Conservation (phyloP, 1,140 invertebrate species). For the Hylaeus volcanicus region DNA sequence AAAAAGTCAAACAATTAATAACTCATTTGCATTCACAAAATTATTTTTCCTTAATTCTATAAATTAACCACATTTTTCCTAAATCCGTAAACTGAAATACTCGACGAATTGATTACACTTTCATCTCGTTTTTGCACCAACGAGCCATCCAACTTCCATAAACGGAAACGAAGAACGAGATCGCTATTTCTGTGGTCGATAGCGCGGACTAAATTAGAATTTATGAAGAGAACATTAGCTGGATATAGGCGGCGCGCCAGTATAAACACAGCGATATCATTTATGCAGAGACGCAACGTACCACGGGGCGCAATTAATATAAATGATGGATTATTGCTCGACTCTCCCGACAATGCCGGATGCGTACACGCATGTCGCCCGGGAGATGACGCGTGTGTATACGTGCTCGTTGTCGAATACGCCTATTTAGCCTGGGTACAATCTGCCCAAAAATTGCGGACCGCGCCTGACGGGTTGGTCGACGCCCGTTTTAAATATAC, state of each 20-base stretch:
- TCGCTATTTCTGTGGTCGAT: conserved; percentile 61
- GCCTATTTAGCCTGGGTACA: conserved; percentile 33
- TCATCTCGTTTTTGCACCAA: too few relatives aligned
- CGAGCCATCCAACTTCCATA: too few relatives aligned
- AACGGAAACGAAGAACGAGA: neutral
- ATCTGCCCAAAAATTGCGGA: conserved; percentile 38
- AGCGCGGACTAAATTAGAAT: conserved; percentile 77
- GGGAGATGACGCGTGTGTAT: conserved; percentile 33
- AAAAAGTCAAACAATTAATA: too few relatives aligned
- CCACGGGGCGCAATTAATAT: conserved; percentile 76
- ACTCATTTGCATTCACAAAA: too few relatives aligned
- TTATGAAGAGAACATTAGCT: conserved; percentile 71
- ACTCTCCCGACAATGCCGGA: conserved; percentile 61
- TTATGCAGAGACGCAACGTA: conserved; percentile 68
- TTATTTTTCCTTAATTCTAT: too few relatives aligned
- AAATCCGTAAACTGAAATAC: too few relatives aligned
- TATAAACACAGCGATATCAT: conserved; percentile 73
- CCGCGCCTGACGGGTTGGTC: neutral
- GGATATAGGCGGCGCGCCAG: conserved; percentile 49
- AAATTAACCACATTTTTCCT: too few relatives aligned
- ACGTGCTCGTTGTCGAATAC: conserved; percentile 16
- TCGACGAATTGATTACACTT: too few relatives aligned
- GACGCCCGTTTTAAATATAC: conserved; percentile 21
- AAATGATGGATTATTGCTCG: conserved; percentile 75
- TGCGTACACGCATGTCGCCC: conserved; percentile 52